phyloP scores from a whole-genome alignment of 2,797 vertebrate species.

The Enteromius paludinosus region DNA sequence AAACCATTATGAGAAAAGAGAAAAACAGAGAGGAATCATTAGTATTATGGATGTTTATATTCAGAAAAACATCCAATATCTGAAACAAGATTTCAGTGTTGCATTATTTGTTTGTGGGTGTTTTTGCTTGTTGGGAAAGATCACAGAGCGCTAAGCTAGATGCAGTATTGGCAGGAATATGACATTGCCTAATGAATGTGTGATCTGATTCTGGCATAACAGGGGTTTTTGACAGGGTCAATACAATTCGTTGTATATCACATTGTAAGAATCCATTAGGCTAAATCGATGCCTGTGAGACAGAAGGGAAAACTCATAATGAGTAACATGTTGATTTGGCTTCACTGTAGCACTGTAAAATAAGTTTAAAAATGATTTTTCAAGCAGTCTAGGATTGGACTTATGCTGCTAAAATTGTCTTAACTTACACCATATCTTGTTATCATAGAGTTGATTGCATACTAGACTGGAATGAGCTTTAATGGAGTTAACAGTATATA shows the following conservation, averaged over 20 bases:
- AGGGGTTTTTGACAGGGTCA: not conserved
- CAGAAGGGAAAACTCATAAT: not conserved
- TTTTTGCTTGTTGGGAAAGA: slow-evolving; percentile 6
- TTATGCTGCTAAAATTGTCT: not conserved
- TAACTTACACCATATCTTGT: not conserved
- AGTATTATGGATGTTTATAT: not conserved
- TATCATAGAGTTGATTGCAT: not conserved
- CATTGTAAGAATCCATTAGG: slow-evolving; percentile 14
- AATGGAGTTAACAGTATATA: not conserved
- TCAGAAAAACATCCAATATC: not conserved
- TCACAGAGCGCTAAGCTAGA: not conserved
- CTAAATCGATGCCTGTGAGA: slow-evolving; percentile 8
- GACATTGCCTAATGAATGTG: not conserved
- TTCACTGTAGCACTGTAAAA: not conserved
- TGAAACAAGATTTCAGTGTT: not conserved
- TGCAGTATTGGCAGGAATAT: not conserved
- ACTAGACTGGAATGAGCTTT: not conserved
- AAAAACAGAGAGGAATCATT: slow-evolving; percentile 21
- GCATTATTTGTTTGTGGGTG: not conserved
- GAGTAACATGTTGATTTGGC: not conserved
- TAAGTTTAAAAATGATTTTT: not conserved
- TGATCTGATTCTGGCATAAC: not conserved
- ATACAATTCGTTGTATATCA: not conserved
- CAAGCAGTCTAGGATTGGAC: not conserved
- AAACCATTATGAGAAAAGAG: slow-evolving; percentile 23